phyloP scores from a whole-genome alignment of 2,113 vertebrate species.

The Pseudonaja textilis region DNA sequence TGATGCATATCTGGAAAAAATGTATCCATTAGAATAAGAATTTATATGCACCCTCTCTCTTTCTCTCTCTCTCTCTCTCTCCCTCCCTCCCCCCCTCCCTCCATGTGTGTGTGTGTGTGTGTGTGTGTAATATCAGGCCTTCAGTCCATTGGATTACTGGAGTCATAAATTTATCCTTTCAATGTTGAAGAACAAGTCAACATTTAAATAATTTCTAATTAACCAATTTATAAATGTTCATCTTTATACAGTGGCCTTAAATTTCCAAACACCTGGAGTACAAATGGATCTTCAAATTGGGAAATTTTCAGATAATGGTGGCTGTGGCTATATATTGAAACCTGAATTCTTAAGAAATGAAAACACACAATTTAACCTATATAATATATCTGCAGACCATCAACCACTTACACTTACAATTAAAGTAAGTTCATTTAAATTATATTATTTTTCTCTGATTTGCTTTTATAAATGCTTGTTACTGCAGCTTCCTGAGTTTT shows the following conservation, averaged over 20 bases:
- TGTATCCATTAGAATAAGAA: not conserved
- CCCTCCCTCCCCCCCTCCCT: rapidly evolving
- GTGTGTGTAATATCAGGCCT: too few relatives aligned
- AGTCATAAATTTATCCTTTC: not conserved
- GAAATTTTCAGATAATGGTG: conserved; percentile 87
- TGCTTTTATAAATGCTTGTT: not conserved
- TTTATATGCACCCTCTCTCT: not conserved
- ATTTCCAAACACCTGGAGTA: conserved; percentile 81
- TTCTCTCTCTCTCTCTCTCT: too few relatives aligned
- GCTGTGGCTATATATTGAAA: conserved; percentile 85
- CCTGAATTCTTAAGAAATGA: conserved; percentile 70
- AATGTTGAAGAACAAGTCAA: not conserved
- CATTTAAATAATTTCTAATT: not conserved
- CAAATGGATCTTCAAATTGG: conserved; percentile 85
- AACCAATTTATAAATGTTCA: not conserved
- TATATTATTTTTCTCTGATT: rapidly evolving
- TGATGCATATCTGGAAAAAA: not conserved
- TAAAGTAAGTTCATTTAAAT: conserved; percentile 59
- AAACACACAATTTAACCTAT: conserved; percentile 68
- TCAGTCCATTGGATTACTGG: not conserved
- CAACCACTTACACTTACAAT: conserved; percentile 69
- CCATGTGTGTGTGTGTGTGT: too few relatives aligned
- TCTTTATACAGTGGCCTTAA: conserved; percentile 80
- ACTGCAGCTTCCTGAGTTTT: not conserved
- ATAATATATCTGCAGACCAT: conserved; percentile 19